A percentile compares a stretch with the other conserved stretches of the same genome.
These are phyloP conservation scores for Macrochelys suwanniensis DNA, from an alignment of 2,797 vertebrate species.

Conservation along the genomic window DNA sequence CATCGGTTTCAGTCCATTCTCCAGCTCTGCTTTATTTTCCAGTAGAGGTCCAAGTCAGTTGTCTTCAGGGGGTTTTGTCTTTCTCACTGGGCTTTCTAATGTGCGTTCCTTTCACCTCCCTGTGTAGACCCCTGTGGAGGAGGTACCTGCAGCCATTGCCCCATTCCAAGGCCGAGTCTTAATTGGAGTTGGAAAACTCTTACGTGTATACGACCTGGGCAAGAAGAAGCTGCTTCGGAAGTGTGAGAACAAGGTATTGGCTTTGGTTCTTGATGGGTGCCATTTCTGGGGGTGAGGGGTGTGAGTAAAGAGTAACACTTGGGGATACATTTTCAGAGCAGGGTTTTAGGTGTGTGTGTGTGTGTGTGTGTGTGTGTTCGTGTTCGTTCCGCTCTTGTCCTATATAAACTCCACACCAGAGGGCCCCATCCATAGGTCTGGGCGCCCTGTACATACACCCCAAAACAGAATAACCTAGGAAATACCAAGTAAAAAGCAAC, in stretches of 20 bases:
- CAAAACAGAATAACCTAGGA: neutral
- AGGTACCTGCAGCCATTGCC: slow-evolving; percentile 97
- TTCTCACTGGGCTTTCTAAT: neutral
- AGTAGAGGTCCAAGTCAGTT: neutral
- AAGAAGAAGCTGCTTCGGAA: slow-evolving; percentile 98
- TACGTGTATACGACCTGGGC: slow-evolving; percentile 96
- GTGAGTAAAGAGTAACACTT: neutral
- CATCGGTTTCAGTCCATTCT: neutral
- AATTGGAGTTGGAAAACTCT: slow-evolving; percentile 96
- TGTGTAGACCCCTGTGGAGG: slow-evolving; percentile 93
- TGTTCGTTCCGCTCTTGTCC: neutral
- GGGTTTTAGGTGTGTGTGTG: neutral
- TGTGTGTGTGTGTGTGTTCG: accelerated
- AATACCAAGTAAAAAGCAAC: neutral
- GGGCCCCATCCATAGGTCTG: neutral
- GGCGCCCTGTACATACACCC: neutral
- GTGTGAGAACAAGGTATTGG: slow-evolving; percentile 96
- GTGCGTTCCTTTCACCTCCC: neutral
- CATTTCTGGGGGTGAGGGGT: neutral
- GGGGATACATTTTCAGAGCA: neutral
- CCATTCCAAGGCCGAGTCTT: slow-evolving; percentile 95
- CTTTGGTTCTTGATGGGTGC: neutral
- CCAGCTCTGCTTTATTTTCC: neutral
- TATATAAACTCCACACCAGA: neutral
- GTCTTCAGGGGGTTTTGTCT: neutral